Evolutionary conservation across 2,888 invertebrate genomes (phyloP), one percentile per base, ranked within the genome.

Genomic region (Abrostola tripartita): DNA sequence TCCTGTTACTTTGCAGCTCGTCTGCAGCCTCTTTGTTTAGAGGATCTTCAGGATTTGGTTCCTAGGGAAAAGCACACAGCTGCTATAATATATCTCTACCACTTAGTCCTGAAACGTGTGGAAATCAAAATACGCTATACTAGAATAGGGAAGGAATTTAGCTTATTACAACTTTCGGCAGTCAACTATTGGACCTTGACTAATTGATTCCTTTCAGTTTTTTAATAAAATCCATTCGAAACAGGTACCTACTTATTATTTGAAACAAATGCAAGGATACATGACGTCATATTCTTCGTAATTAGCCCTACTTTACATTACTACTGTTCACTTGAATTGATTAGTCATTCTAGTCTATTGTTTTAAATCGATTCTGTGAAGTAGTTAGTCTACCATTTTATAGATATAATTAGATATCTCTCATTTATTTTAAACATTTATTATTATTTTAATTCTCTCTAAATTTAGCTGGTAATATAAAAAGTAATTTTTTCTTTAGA

Each of bases 21-120:
- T 99, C 99, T 5, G 99, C 99, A 11, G 99, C 99, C 93, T 99
- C 99, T 94, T 99, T 99, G 92, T 99, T 99, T 79, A 99, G 92
- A 9, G 99, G 99, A 95, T 99, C 99, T 93, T 99, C 99, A 2
- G 99, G 99, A 94, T 99, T 99, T 53, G 99, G 99, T 95, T 99
- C 99, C 98, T 98, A 85, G 11, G 89, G 59, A 38, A 41, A 57
- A 58, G 8, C 40, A 47, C 40, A 47, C 53, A 14, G 44, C 12
- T 14, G 36, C 12, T 44, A 9, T 12, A 6, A 14, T 44, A 12
- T 5, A 12, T 44, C 14, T 44, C 6, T 7, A n/a, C 0, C 11
- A 44, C 44, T 12, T 12, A 44, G n/a, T 44, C 7, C 5, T 6
- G 44, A 6, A 40, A 9, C 4, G 40, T 11, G 5, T 40, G 5